phyloP scores from a whole-genome alignment of 1,140 invertebrate genomes.

The Choristoneura fumiferana region DNA sequence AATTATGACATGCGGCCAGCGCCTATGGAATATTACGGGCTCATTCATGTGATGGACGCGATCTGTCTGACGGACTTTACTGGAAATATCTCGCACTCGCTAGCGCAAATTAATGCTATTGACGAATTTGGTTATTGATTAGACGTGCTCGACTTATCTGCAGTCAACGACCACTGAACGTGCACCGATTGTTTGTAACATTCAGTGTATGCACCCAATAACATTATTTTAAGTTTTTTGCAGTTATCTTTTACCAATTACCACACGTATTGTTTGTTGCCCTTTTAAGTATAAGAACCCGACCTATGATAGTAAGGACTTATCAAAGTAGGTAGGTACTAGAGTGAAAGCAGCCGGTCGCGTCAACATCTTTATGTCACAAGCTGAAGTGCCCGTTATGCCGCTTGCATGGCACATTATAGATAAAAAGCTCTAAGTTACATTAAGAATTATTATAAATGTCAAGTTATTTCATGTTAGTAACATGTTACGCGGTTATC shows the following conservation, averaged over 20 bases:
- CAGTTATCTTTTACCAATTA: neutral
- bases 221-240: neutral
- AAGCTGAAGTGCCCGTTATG: no score
- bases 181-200: no score
- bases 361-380: no score
- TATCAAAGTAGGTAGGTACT: neutral
- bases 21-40: conserved; percentile 66
- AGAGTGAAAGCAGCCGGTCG: neutral
- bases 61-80: conserved; percentile 4
- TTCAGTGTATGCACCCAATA: no score
- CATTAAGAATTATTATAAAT: neutral
- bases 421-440: no score
- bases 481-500: conserved; percentile 4
- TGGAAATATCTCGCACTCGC: conserved; percentile 21
- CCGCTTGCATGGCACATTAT: no score
- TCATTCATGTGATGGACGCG: conserved; percentile 20
- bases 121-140: conserved; percentile 4
- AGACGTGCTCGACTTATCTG: neutral
- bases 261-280: conserved; percentile 9
- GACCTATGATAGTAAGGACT: neutral
- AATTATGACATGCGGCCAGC: conserved; percentile 57
- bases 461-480: neutral
- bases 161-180: neutral
- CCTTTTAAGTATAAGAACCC: conserved; percentile 5
- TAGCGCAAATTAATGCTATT: neutral